phyloP scores from a whole-genome alignment of 2,113 vertebrate species.

The Bothrops jararaca region DNA sequence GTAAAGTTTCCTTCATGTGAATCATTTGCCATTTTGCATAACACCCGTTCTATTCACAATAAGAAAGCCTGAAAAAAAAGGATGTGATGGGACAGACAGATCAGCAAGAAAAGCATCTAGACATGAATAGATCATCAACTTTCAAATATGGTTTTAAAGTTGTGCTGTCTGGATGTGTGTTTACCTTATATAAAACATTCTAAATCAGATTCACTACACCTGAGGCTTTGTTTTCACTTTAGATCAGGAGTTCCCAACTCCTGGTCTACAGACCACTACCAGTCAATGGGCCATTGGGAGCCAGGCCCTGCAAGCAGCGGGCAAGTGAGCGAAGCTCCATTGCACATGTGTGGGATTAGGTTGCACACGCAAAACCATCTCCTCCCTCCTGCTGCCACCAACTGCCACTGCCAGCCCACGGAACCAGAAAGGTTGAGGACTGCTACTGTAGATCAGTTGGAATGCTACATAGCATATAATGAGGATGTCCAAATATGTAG shows the following conservation, averaged over 20 bases:
- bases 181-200: neutral
- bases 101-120: neutral
- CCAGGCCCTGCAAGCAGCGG: neutral
- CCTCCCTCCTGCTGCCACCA: neutral
- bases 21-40: neutral
- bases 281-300: neutral
- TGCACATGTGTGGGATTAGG: neutral
- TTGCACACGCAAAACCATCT: neutral
- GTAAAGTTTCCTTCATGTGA: neutral
- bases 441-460: neutral
- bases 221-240: neutral
- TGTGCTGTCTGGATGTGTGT: neutral
- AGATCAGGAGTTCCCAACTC: neutral
- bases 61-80: neutral
- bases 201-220: neutral
- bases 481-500: neutral
- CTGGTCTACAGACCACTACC: neutral
- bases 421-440: neutral
- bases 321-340: neutral
- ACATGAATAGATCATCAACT: neutral
- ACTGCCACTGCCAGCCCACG: rapidly evolving
- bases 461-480: neutral
- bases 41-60: neutral
- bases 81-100: neutral
- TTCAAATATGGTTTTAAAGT: neutral